phyloP scores from a whole-genome alignment of 1,140 invertebrate genomes.

The Drosophila sechellia region DNA sequence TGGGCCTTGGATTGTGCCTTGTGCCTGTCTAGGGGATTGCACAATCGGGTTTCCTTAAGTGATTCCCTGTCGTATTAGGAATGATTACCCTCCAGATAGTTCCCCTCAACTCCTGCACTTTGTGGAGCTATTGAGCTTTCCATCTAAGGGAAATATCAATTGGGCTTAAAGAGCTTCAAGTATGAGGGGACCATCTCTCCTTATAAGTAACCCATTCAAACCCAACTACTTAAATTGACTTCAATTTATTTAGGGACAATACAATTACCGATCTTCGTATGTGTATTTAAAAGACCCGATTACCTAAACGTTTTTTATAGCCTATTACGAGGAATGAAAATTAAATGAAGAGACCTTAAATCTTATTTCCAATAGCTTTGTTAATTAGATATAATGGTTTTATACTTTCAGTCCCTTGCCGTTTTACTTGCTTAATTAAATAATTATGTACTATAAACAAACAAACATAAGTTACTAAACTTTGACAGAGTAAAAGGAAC shows the following conservation, averaged over 20 bases:
- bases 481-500: slow-evolving; percentile 16
- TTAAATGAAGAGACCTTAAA: not conserved
- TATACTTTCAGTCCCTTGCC: no score
- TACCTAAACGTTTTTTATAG: no score
- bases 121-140: slow-evolving; percentile 9
- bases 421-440: no score
- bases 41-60: slow-evolving; percentile 12
- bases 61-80: slow-evolving; percentile 17
- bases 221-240: not conserved
- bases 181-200: not conserved
- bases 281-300: no score
- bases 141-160: slow-evolving; percentile 24
- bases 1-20: slow-evolving; percentile 16
- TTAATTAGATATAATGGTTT: no score
- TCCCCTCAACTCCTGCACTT: slow-evolving; percentile 12
- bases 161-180: slow-evolving; percentile 31
- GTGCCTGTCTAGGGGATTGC: slow-evolving; percentile 13
- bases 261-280: no score
- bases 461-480: not conserved
- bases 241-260: not conserved
- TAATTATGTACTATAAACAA: no score
- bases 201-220: slow-evolving; percentile 12
- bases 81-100: slow-evolving; percentile 14
- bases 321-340: no score
- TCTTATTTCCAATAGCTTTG: not conserved